Evolutionary conservation across 1,140 invertebrate species (phyloP).

Genomic region (Drosophila kanapiae): DNA sequence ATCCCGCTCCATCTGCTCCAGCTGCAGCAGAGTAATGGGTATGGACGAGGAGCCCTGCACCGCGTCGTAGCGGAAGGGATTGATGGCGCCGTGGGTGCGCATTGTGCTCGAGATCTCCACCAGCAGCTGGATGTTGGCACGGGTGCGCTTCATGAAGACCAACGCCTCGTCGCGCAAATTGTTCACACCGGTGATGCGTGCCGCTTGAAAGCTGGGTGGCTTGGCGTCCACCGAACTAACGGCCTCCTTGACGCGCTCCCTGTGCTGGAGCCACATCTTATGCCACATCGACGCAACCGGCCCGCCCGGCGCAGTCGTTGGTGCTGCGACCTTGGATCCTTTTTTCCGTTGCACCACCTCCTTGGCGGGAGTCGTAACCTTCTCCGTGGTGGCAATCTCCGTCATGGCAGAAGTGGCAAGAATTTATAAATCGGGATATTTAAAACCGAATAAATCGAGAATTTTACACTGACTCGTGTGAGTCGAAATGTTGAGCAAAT

Average conservation of each 20-base stretch:
- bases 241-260: conserved; percentile 42
- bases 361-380: conserved; percentile 1
- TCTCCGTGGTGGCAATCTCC: conserved; percentile 32
- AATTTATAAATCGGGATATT: neutral
- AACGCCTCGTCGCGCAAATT: conserved; percentile 46
- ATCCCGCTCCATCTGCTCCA: conserved; percentile 51
- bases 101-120: conserved; percentile 46
- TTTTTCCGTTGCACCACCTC: conserved; percentile 9
- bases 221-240: conserved; percentile 39
- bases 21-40: conserved; percentile 18
- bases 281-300: neutral
- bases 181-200: conserved; percentile 37
- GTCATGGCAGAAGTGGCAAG: neutral
- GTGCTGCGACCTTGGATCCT: neutral
- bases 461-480: neutral
- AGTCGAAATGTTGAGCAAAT: neutral
- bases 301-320: neutral
- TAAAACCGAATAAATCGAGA: conserved; percentile 12
- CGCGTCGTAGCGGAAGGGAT: conserved; percentile 55
- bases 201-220: conserved; percentile 44
- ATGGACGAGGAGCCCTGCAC: conserved; percentile 29
- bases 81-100: conserved; percentile 57
- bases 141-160: conserved; percentile 62
- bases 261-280: conserved; percentile 61
- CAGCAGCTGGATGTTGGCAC: conserved; percentile 58